Percentiles rank a stretch among this genome's conserved stretches.
Evolutionary conservation across 2,797 vertebrate species (phyloP).

Genomic region (Chromobotia macracanthus): DNA sequence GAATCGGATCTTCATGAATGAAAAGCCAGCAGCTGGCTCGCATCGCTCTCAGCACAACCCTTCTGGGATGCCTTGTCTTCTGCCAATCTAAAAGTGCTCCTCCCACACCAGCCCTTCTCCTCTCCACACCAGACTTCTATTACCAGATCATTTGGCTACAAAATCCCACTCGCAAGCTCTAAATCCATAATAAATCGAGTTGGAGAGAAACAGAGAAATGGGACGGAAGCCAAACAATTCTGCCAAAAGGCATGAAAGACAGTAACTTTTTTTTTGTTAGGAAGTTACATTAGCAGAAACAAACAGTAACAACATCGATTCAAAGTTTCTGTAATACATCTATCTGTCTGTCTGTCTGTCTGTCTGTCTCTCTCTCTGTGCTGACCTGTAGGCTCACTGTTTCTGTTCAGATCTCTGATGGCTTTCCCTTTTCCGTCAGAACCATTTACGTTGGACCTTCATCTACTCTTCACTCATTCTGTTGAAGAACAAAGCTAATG

Average conservation of each 20-base stretch:
- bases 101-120: constrained; percentile 26
- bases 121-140: constrained; percentile 33
- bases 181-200: constrained; percentile 15
- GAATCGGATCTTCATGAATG: constrained; percentile 51
- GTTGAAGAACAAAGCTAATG: neutral
- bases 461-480: neutral
- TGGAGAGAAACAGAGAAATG: neutral
- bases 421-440: neutral
- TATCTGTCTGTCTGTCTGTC: too few relatives aligned
- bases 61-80: constrained; percentile 31
- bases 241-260: neutral
- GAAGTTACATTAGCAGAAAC: neutral
- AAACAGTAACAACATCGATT: neutral
- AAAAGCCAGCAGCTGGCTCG: constrained; percentile 29
- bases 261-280: neutral
- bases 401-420: neutral
- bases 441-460: neutral
- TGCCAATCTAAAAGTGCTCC: constrained; percentile 28
- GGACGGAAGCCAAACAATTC: neutral
- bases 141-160: constrained; percentile 20
- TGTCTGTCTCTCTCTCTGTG: too few relatives aligned
- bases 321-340: too few relatives aligned
- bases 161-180: constrained; percentile 5
- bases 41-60: constrained; percentile 28
- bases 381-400: too few relatives aligned